Evolutionary conservation across 1,140 invertebrate species (phyloP).

Genomic region (Drosophila truncata): DNA sequence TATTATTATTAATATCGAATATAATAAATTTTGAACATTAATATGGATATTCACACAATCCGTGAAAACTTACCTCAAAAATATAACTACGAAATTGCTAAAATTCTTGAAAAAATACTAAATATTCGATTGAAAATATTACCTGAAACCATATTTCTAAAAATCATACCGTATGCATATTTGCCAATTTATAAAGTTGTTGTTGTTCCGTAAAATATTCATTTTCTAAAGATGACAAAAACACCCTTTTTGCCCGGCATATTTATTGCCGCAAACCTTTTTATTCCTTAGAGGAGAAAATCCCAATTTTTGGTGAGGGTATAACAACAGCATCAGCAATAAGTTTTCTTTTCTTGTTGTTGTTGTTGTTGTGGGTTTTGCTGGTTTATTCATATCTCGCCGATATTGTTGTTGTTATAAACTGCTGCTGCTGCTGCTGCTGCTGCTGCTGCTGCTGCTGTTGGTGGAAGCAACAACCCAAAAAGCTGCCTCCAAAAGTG

Average conservation of each 20-base stretch:
- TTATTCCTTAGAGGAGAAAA: neutral
- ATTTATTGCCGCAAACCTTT: constrained; percentile 14
- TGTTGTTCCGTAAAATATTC: constrained; percentile 9
- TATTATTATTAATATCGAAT: neutral
- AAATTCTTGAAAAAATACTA: neutral
- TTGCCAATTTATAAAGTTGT: neutral
- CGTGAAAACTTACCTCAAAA: neutral
- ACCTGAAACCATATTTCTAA: too few relatives aligned
- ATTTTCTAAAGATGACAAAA: constrained; percentile 7
- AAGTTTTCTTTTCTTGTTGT: constrained; percentile 49
- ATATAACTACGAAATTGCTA: neutral
- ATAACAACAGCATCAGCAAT: constrained; percentile 50
- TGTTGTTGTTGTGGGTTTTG: constrained; percentile 49
- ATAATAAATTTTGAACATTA: too few relatives aligned
- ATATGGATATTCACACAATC: too few relatives aligned
- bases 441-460: constrained; percentile 17
- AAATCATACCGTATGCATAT: neutral
- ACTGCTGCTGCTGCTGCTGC: constrained; percentile 10
- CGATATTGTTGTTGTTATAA: constrained; percentile 39
- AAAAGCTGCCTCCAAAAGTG: constrained; percentile 58
- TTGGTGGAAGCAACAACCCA: constrained; percentile 53
- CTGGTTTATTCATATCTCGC: constrained; percentile 66
- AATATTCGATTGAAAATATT: neutral
- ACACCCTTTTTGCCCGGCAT: constrained; percentile 1
- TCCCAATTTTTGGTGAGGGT: constrained; percentile 25